Percentiles rank a stretch among this genome's conserved stretches.
Evolutionary conservation across 2,888 invertebrate genomes (phyloP).

Genomic region (Cyrtodaria siliqua): DNA sequence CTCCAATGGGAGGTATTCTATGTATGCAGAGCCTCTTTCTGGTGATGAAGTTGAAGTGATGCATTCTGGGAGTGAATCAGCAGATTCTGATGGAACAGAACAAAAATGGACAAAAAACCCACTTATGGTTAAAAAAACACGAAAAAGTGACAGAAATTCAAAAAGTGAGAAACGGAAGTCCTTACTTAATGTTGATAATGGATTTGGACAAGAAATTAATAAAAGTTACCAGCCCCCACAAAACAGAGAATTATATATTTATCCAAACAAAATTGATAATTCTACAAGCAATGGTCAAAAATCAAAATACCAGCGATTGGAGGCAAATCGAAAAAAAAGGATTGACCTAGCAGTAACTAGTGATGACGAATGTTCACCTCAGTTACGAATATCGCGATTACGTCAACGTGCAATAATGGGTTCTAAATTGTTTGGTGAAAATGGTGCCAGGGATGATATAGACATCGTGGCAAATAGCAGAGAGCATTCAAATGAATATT

Average conservation of each 20-base stretch:
- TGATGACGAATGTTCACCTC: constrained; percentile 80
- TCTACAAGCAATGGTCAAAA: constrained; percentile 53
- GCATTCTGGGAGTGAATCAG: constrained; percentile 71
- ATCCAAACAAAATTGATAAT: constrained; percentile 44
- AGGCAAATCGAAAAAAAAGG: constrained; percentile 78
- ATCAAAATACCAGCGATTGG: constrained; percentile 78
- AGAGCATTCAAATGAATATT: constrained; percentile 19
- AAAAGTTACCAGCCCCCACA: neutral
- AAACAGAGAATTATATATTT: constrained; percentile 61
- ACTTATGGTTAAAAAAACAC: constrained; percentile 71
- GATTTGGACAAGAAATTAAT: constrained; percentile 23
- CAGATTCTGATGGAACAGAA: constrained; percentile 71
- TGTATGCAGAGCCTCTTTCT: constrained; percentile 67
- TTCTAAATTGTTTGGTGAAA: constrained; percentile 42
- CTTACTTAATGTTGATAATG: constrained; percentile 52
- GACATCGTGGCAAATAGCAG: constrained; percentile 33
- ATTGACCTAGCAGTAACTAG: constrained; percentile 79
- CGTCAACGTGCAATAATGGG: constrained; percentile 75
- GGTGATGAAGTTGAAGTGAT: constrained; percentile 63
- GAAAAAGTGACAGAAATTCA: constrained; percentile 65
- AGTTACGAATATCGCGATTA: constrained; percentile 76
- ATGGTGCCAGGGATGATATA: constrained; percentile 17
- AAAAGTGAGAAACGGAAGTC: constrained; percentile 72
- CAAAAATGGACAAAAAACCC: constrained; percentile 81
- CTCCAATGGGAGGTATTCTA: constrained; percentile 62